Evolutionary conservation across 2,797 vertebrate genomes (phyloP).

Genomic region (Ctenopoma multispine): DNA sequence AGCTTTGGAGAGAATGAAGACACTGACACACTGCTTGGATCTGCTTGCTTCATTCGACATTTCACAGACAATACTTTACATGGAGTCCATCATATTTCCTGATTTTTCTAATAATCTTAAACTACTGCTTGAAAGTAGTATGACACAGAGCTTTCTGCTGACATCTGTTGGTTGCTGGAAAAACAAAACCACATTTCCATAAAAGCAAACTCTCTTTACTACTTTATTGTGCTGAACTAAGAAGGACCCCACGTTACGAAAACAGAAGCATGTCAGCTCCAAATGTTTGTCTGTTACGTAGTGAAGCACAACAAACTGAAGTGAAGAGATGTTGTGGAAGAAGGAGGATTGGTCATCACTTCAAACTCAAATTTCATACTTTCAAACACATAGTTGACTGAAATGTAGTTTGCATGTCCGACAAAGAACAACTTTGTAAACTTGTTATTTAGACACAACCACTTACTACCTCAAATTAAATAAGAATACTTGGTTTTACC

Average conservation of each 20-base stretch:
- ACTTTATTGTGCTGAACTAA: neutral
- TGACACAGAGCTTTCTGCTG: slow-evolving; percentile 48
- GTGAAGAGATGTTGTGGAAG: slow-evolving; percentile 30
- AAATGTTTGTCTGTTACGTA: slow-evolving; percentile 32
- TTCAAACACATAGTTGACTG: slow-evolving; percentile 22
- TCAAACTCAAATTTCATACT: slow-evolving; percentile 25
- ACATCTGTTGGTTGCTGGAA: slow-evolving; percentile 63
- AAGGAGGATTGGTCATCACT: slow-evolving; percentile 27
- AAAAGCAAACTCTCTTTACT: neutral
- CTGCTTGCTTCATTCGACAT: neutral
- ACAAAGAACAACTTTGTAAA: slow-evolving; percentile 31
- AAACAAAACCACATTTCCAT: slow-evolving; percentile 1
- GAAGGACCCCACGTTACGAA: neutral
- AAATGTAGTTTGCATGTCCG: slow-evolving; percentile 13
- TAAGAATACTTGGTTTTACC: slow-evolving; percentile 54
- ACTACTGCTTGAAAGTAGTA: neutral
- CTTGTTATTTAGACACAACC: slow-evolving; percentile 15
- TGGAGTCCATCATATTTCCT: neutral
- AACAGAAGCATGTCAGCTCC: slow-evolving; percentile 1
- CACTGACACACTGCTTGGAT: neutral
- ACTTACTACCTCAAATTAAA: slow-evolving; percentile 35
- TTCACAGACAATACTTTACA: neutral
- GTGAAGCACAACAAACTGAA: slow-evolving; percentile 38
- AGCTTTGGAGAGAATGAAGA: slow-evolving; percentile 15
- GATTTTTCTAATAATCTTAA: neutral